phyloP scores from a whole-genome alignment of 2,888 invertebrate genomes.

The Lithophane leautieri region DNA sequence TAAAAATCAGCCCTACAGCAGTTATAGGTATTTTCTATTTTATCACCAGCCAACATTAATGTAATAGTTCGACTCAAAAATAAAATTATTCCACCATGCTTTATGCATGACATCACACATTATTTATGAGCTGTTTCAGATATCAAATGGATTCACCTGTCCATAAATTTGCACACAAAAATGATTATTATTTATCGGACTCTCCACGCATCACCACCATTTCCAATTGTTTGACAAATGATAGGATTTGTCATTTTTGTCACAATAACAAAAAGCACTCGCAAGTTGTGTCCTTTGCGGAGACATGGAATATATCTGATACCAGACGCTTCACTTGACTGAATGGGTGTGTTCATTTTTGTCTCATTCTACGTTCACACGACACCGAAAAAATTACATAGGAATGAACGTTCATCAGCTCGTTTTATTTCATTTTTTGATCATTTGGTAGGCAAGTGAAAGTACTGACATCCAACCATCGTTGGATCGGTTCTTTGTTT shows the following conservation, averaged over 20 bases:
- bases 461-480: too few species aligned
- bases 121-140: constrained; percentile 30
- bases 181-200: constrained; percentile 29
- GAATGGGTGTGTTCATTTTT: too few species aligned
- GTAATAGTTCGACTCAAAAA: constrained; percentile 1
- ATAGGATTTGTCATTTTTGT: constrained; percentile 27
- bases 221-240: constrained; percentile 36
- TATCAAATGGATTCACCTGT: constrained; percentile 27
- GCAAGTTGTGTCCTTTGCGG: constrained; percentile 31
- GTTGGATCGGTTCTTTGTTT: too few species aligned
- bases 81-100: constrained; percentile 26
- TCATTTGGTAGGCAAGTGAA: too few species aligned
- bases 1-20: too few species aligned
- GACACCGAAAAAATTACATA: too few species aligned
- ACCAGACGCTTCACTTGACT: too few species aligned
- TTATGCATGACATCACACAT: constrained; percentile 6
- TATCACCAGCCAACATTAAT: constrained; percentile 2
- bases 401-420: too few species aligned
- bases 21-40: background rate
- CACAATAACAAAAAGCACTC: constrained; percentile 18
- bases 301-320: too few species aligned
- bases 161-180: constrained; percentile 19
- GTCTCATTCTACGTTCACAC: too few species aligned
- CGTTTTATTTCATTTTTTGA: too few species aligned
- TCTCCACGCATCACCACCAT: constrained; percentile 28